These are phyloP conservation scores for Tapirus terrestris DNA, from an alignment of 2,113 vertebrate genomes.

Conservation along the genomic window DNA sequence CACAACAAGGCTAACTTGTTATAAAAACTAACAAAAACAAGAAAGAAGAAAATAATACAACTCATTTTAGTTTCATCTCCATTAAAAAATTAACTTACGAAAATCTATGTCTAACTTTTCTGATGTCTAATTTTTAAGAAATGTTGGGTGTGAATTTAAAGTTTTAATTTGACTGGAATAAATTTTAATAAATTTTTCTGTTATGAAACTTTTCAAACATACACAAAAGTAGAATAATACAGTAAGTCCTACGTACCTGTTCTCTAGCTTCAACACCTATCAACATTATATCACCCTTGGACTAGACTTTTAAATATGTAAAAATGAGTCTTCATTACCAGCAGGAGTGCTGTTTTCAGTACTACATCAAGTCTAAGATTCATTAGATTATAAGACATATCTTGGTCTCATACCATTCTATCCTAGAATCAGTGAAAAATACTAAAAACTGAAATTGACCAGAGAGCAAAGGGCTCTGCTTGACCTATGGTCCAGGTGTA, in stretches of 20 bases:
- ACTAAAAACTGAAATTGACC: background rate
- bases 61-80: background rate
- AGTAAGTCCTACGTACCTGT: background rate
- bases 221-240: background rate
- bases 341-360: background rate
- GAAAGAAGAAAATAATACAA: background rate
- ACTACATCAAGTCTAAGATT: background rate
- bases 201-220: background rate
- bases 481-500: background rate
- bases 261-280: background rate
- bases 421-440: background rate
- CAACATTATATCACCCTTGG: background rate
- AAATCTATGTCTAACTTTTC: background rate
- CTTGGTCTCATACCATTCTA: background rate
- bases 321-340: background rate
- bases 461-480: background rate
- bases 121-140: constrained; percentile 2
- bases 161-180: background rate
- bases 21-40: background rate
- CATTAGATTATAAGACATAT: background rate
- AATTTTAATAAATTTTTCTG: background rate
- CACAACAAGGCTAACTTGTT: background rate
- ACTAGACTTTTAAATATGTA: background rate
- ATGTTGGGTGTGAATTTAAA: background rate
- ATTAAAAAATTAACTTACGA: constrained; percentile 8